A percentile compares a stretch with the other conserved stretches of the same genome.
These are phyloP conservation scores for Sinonovacula constricta DNA, from an alignment of 1,140 invertebrate species.

Conservation along the genomic window DNA sequence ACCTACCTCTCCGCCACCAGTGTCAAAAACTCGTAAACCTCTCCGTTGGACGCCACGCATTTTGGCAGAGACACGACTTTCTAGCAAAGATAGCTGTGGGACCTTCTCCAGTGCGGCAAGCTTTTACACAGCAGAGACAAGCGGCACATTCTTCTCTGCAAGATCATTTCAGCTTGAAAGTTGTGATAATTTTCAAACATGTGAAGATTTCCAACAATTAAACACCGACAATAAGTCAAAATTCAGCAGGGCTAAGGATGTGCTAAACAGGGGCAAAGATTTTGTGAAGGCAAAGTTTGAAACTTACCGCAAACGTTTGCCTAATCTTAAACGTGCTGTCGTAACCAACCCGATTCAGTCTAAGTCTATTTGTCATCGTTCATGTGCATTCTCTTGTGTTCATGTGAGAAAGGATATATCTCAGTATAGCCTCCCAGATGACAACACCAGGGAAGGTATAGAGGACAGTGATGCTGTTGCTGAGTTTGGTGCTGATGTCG, in stretches of 20 bases:
- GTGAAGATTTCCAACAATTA: slow-evolving; percentile 37
- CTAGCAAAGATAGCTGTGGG: slow-evolving; percentile 18
- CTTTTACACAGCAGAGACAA: slow-evolving; percentile 49
- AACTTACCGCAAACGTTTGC: slow-evolving; percentile 23
- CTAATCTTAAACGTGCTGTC: slow-evolving; percentile 11
- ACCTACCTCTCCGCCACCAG: neutral
- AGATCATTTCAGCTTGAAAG: slow-evolving; percentile 41
- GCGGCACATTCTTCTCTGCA: slow-evolving; percentile 39
- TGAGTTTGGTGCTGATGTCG: neutral
- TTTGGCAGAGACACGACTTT: slow-evolving; percentile 22
- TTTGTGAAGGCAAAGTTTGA: slow-evolving; percentile 43
- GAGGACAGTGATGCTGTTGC: neutral
- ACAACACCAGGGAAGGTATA: neutral
- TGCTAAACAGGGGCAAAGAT: slow-evolving; percentile 19
- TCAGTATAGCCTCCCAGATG: slow-evolving; percentile 29
- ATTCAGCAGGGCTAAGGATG: slow-evolving; percentile 33
- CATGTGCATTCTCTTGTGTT: slow-evolving; percentile 47
- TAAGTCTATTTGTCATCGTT: slow-evolving; percentile 16
- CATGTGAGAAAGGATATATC: slow-evolving; percentile 34
- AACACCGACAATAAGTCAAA: slow-evolving; percentile 17
- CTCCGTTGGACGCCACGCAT: slow-evolving; percentile 36
- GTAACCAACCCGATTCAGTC: slow-evolving; percentile 14
- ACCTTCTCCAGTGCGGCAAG: slow-evolving; percentile 21
- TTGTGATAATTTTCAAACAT: slow-evolving; percentile 42
- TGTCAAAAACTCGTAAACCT: slow-evolving; percentile 26